These are phyloP conservation scores for Amiota minor DNA, from an alignment of 2,888 invertebrate species.

Conservation along the genomic window DNA sequence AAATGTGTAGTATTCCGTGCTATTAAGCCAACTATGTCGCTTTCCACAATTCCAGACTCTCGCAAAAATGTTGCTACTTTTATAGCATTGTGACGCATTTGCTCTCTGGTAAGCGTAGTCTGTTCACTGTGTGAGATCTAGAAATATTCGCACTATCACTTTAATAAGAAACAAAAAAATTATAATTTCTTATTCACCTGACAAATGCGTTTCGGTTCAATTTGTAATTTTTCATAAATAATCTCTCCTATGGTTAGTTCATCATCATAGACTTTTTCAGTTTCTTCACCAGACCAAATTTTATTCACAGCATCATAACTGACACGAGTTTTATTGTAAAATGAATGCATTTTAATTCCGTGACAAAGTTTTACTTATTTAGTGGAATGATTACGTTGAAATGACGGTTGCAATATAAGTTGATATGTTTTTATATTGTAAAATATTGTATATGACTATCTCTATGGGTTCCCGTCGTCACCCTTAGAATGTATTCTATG, in stretches of 20 bases:
- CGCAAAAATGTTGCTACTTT: slow-evolving; percentile 43
- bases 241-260: slow-evolving; percentile 40
- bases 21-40: slow-evolving; percentile 53
- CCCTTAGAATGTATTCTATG: no score
- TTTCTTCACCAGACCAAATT: slow-evolving; percentile 30
- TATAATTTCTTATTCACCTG: slow-evolving; percentile 23
- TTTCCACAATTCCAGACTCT: slow-evolving; percentile 40
- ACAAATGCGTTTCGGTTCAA: slow-evolving; percentile 36
- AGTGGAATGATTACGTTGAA: no score
- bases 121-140: slow-evolving; percentile 40
- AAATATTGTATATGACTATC: no score
- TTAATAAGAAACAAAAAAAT: no score
- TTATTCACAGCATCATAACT: slow-evolving; percentile 34
- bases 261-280: slow-evolving; percentile 27
- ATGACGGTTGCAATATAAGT: no score
- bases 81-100: slow-evolving; percentile 36
- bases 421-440: no score
- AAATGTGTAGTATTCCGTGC: slow-evolving; percentile 50
- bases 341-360: no score
- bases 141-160: not conserved
- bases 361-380: no score
- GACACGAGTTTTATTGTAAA: no score
- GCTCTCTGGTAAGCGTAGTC: slow-evolving; percentile 27
- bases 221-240: slow-evolving; percentile 37
- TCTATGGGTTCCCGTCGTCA: no score